These are phyloP conservation scores for Delphinapterus leucas DNA, from an alignment of 2,113 vertebrate genomes.

Conservation along the genomic window DNA sequence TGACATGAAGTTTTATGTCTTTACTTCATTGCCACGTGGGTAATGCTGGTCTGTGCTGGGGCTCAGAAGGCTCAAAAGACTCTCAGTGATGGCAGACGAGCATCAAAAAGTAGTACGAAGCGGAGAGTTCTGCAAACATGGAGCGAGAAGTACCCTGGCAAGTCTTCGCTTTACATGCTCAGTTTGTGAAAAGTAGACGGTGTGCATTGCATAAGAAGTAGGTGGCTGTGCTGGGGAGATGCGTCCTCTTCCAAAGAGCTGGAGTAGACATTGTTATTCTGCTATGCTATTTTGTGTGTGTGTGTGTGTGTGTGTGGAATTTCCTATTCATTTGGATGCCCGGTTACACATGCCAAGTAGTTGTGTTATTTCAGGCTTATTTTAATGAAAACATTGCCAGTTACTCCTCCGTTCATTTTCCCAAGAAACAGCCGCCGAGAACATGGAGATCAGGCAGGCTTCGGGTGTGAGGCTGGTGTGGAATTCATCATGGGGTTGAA, in stretches of 20 bases:
- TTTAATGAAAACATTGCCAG: slow-evolving; percentile 4
- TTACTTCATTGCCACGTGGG: background rate
- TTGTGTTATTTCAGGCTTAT: background rate
- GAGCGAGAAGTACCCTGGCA: rapidly evolving
- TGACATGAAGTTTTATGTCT: background rate
- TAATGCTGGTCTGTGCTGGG: background rate
- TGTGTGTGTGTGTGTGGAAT: background rate
- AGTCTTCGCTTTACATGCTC: background rate
- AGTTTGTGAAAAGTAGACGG: background rate
- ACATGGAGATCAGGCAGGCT: background rate
- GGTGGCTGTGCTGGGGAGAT: background rate
- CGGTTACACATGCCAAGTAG: background rate
- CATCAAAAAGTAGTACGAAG: rapidly evolving
- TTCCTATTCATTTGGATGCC: slow-evolving; percentile 16
- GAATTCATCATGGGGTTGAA: background rate
- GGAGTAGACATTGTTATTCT: background rate
- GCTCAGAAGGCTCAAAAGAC: background rate
- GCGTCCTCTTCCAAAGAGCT: background rate
- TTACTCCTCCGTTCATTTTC: background rate
- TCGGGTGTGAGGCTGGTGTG: background rate
- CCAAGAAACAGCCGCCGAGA: rapidly evolving
- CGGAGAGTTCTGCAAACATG: background rate
- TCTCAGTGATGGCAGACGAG: background rate
- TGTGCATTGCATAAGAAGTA: background rate
- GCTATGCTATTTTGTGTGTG: background rate